These are phyloP conservation scores for Crioceris asparagi DNA, from an alignment of 2,888 invertebrate genomes.

Conservation along the genomic window DNA sequence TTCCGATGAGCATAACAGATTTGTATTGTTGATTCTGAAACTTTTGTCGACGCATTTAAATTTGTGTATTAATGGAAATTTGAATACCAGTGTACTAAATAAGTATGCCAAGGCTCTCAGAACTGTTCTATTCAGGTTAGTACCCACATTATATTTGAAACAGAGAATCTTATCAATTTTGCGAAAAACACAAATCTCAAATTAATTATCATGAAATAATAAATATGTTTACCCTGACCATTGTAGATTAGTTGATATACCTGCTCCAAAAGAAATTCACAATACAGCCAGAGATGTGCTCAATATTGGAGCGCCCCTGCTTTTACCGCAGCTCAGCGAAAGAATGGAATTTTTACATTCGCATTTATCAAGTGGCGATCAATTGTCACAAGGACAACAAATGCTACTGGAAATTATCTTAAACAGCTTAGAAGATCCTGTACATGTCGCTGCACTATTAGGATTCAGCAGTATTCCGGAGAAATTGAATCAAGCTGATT, in stretches of 20 bases:
- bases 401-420: conserved; percentile 50
- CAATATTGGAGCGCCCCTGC: conserved; percentile 46
- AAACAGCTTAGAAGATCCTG: conserved; percentile 49
- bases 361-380: conserved; percentile 42
- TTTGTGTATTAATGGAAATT: conserved; percentile 43
- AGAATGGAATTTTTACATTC: conserved; percentile 47
- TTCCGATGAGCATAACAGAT: conserved; percentile 42
- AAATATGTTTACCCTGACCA: not conserved
- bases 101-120: conserved; percentile 44
- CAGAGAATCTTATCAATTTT: no score
- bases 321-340: conserved; percentile 48
- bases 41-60: conserved; percentile 48
- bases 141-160: not conserved
- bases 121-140: conserved; percentile 44
- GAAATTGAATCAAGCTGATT: conserved; percentile 25
- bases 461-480: conserved; percentile 37
- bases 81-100: conserved; percentile 40
- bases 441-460: conserved; percentile 45
- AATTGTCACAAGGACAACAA: conserved; percentile 48
- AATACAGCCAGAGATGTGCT: conserved; percentile 46
- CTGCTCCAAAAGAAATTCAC: conserved; percentile 42
- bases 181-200: no score
- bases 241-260: conserved; percentile 37
- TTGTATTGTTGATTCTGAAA: conserved; percentile 46
- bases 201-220: no score